phyloP scores from a whole-genome alignment of 2,888 invertebrate species.

The Morpho deidamia region DNA sequence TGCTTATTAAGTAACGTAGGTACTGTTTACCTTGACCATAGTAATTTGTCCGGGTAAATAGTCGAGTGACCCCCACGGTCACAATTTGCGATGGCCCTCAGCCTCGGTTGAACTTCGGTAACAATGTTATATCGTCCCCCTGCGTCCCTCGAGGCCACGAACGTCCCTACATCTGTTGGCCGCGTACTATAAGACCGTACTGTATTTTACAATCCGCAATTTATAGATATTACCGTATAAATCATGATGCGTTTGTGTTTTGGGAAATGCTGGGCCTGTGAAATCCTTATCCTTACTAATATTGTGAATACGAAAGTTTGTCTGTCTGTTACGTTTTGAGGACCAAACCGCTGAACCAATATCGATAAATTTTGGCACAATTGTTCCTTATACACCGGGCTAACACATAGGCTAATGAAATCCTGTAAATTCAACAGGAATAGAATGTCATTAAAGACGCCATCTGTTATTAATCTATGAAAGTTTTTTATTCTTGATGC shows the following conservation, averaged over 20 bases:
- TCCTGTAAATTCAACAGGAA: no score
- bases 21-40: constrained; percentile 51
- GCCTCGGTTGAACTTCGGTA: constrained; percentile 67
- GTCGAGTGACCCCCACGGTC: constrained; percentile 61
- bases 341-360: no score
- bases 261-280: no score
- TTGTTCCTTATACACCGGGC: no score
- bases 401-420: no score
- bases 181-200: constrained; percentile 61
- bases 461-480: no score
- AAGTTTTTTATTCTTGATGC: no score
- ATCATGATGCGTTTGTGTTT: constrained; percentile 41
- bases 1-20: constrained; percentile 54
- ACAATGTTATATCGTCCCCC: constrained; percentile 68
- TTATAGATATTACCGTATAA: constrained; percentile 60
- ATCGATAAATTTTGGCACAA: no score
- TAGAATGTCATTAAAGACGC: no score
- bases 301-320: no score
- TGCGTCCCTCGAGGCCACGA: constrained; percentile 57
- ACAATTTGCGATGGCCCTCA: constrained; percentile 64
- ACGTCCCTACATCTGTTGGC: constrained; percentile 67
- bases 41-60: constrained; percentile 62
- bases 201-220: constrained; percentile 47
- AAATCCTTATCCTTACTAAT: no score
- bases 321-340: no score